Evolutionary conservation across 1,140 invertebrate species (phyloP).

Genomic region (Trachymyrmex cornetzi): DNA sequence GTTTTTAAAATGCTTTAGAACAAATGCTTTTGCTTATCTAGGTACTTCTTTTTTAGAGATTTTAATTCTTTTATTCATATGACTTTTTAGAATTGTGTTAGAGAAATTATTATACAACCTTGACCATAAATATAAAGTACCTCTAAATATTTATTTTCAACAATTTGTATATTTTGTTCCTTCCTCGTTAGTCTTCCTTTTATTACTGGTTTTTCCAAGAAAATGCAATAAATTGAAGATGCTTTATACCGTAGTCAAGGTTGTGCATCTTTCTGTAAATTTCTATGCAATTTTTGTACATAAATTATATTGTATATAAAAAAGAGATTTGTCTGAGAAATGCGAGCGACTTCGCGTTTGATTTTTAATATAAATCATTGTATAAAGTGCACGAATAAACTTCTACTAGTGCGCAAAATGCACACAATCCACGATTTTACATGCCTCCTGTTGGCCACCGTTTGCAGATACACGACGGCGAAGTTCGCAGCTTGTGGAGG

Average conservation of each 20-base stretch:
- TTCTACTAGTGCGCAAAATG: constrained; percentile 5
- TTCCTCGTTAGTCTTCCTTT: too few relatives aligned
- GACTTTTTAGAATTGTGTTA: background rate
- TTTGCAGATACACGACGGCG: constrained; percentile 81
- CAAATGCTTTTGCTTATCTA: constrained; percentile 7
- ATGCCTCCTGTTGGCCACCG: constrained; percentile 66
- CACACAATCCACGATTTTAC: constrained; percentile 54
- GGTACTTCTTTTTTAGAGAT: background rate
- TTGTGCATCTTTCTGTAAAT: background rate
- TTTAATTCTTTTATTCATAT: constrained; percentile 23
- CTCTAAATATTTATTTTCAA: too few relatives aligned
- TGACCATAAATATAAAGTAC: too few relatives aligned
- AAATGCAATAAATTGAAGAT: too few relatives aligned
- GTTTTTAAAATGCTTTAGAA: background rate
- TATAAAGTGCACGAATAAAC: constrained; percentile 53
- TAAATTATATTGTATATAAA: constrained; percentile 34
- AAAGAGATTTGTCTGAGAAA: background rate
- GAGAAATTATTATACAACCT: background rate
- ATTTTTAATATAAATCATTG: constrained; percentile 24
- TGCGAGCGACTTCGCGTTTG: background rate
- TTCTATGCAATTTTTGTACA: constrained; percentile 28
- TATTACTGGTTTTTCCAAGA: too few relatives aligned
- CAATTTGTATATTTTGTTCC: too few relatives aligned
- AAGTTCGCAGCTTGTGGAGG: constrained; percentile 80
- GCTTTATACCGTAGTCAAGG: too few relatives aligned